A percentile compares a stretch with the other conserved stretches of the same genome.
These are phyloP conservation scores for Diploscapter pachys DNA, from an alignment of 1,140 invertebrate genomes.

Conservation along the genomic window DNA sequence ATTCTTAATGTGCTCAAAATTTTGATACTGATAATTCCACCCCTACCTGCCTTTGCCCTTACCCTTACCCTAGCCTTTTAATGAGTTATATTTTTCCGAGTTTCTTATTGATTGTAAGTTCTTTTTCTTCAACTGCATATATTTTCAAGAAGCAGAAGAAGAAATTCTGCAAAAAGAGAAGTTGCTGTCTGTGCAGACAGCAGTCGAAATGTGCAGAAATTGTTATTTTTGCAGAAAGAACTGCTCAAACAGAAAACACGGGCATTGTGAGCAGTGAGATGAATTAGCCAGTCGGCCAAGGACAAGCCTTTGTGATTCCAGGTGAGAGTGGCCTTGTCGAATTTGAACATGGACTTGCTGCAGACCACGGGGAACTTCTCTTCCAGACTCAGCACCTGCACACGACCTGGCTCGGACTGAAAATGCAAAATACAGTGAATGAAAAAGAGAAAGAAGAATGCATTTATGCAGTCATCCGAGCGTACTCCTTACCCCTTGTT, in stretches of 20 bases:
- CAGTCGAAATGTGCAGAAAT: conserved; percentile 2
- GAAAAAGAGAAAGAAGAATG: not conserved
- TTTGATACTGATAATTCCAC: too few relatives aligned
- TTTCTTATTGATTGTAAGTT: too few relatives aligned
- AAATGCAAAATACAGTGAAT: conserved; percentile 6
- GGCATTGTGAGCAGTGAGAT: not conserved
- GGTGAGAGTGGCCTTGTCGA: conserved; percentile 44
- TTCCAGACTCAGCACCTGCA: conserved; percentile 44
- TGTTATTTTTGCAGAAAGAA: conserved; percentile 21
- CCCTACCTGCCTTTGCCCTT: too few relatives aligned
- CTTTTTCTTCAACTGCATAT: too few relatives aligned
- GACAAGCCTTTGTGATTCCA: conserved; percentile 52
- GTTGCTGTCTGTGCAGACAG: too few relatives aligned
- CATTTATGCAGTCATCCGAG: conserved; percentile 32
- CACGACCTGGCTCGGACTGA: conserved; percentile 41
- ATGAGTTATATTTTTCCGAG: too few relatives aligned
- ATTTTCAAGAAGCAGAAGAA: too few relatives aligned
- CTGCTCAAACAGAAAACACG: not conserved
- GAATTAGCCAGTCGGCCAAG: not conserved
- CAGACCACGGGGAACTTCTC: conserved; percentile 36
- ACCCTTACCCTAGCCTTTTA: too few relatives aligned
- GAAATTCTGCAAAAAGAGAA: too few relatives aligned
- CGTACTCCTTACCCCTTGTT: conserved; percentile 27
- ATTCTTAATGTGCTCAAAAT: too few relatives aligned
- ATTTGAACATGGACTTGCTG: conserved; percentile 50